Conservation (phyloP, 2,888 invertebrate species). For the Dexiosoma caninum region DNA sequence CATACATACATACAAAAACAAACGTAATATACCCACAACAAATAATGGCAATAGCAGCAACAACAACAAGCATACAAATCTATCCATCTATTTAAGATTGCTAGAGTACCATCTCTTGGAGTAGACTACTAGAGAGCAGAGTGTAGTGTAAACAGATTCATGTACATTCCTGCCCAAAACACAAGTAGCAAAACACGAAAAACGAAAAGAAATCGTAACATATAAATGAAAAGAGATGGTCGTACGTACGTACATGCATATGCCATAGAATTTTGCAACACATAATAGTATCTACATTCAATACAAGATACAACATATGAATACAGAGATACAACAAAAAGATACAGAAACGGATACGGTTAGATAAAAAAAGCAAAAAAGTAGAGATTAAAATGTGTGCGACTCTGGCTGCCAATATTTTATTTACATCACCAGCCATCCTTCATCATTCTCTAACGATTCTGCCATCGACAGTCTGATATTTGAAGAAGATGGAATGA, state of each 20-base stretch:
- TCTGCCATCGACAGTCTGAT: background rate
- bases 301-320: conserved; percentile 30
- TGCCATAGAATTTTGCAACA: conserved; percentile 37
- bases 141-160: conserved; percentile 56
- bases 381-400: conserved; percentile 48
- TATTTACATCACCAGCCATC: conserved; percentile 44
- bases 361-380: too few relatives aligned
- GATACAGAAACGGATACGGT: background rate
- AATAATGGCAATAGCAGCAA: conserved; percentile 17
- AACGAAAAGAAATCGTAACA: conserved; percentile 11
- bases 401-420: conserved; percentile 55
- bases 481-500: background rate
- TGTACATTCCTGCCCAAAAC: conserved; percentile 24
- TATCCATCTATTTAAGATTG: conserved; percentile 55
- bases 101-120: conserved; percentile 43
- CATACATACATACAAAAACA: background rate
- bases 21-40: conserved; percentile 10
- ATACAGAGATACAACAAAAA: conserved; percentile 19
- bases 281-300: conserved; percentile 3
- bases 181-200: conserved; percentile 40
- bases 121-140: conserved; percentile 26
- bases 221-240: conserved; percentile 47
- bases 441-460: background rate
- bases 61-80: conserved; percentile 49
- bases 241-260: too few relatives aligned